These are phyloP conservation scores for Trichoplax adhaerens DNA, from an alignment of 37 sponge, comb jelly and placozoan species.

Conservation along the genomic window DNA sequence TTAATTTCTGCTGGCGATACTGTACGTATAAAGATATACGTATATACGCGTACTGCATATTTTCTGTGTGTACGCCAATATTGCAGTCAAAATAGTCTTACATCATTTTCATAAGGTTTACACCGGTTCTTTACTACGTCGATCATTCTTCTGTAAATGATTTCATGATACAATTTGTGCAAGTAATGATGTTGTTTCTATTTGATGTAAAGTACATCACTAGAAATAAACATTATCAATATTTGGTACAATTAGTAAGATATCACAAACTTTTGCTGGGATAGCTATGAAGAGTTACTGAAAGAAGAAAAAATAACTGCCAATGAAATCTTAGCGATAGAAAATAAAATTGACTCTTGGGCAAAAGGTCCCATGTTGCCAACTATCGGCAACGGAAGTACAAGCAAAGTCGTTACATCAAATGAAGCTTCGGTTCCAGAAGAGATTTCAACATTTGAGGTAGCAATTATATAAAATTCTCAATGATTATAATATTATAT, in stretches of 20 bases:
- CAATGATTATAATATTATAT: no score
- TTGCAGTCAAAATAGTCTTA: no score
- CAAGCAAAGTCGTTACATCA: no score
- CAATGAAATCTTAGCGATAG: conserved; percentile 50
- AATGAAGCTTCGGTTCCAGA: conserved; percentile 12
- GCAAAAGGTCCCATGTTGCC: background rate
- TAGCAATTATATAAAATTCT: background rate
- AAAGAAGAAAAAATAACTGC: conserved; percentile 27
- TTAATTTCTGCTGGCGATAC: no score
- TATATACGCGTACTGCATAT: no score
- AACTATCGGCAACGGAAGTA: no score
- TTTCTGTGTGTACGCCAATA: no score
- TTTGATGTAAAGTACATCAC: background rate
- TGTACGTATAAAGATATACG: no score
- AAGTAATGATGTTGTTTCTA: conserved; percentile 4
- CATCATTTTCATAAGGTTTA: no score
- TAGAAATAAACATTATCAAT: no score
- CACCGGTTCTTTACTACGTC: no score
- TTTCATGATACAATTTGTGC: background rate
- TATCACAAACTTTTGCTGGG: background rate
- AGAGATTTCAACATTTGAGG: conserved; percentile 60
- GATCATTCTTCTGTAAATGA: conserved; percentile 18
- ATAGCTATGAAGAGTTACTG: conserved; percentile 53
- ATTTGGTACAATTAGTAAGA: no score
- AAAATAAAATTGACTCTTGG: conserved; percentile 58